Percentiles rank a stretch among this genome's conserved stretches.
Conservation (phyloP, 2,888 invertebrate species). For the Polydrusus cervinus region DNA sequence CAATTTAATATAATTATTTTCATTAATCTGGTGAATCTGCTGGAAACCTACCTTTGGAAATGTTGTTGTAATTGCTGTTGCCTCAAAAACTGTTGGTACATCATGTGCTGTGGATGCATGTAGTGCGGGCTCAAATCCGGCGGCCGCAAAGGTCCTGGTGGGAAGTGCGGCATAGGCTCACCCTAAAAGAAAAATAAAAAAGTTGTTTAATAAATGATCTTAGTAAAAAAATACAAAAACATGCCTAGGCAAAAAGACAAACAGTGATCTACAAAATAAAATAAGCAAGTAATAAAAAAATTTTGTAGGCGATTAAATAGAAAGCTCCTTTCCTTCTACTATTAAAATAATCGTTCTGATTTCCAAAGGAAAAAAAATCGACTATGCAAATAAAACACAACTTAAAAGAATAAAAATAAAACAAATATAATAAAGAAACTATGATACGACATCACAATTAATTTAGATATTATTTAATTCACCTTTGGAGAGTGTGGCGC, state of each 20-base stretch:
- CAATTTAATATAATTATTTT: too few relatives aligned
- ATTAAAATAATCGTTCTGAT: too few relatives aligned
- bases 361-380: too few relatives aligned
- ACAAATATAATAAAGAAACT: slow-evolving; percentile 17
- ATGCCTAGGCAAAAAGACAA: slow-evolving; percentile 5
- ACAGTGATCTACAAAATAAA: slow-evolving; percentile 6
- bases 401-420: neutral
- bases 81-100: slow-evolving; percentile 76
- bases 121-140: slow-evolving; percentile 73
- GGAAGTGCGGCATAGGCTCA: slow-evolving; percentile 74
- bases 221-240: neutral
- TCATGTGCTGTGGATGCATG: slow-evolving; percentile 73
- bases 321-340: too few relatives aligned
- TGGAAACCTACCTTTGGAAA: slow-evolving; percentile 65
- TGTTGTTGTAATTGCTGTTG: slow-evolving; percentile 63
- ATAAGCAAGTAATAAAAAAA: slow-evolving; percentile 6
- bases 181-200: slow-evolving; percentile 70
- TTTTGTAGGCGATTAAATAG: neutral
- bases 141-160: slow-evolving; percentile 68
- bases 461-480: slow-evolving; percentile 42
- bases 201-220: neutral
- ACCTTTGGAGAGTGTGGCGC: slow-evolving; percentile 72
- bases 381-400: neutral
- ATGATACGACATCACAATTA: neutral
- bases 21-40: too few relatives aligned